Conservation (phyloP, 2,113 vertebrate genomes). For the Poecilia latipinna region DNA sequence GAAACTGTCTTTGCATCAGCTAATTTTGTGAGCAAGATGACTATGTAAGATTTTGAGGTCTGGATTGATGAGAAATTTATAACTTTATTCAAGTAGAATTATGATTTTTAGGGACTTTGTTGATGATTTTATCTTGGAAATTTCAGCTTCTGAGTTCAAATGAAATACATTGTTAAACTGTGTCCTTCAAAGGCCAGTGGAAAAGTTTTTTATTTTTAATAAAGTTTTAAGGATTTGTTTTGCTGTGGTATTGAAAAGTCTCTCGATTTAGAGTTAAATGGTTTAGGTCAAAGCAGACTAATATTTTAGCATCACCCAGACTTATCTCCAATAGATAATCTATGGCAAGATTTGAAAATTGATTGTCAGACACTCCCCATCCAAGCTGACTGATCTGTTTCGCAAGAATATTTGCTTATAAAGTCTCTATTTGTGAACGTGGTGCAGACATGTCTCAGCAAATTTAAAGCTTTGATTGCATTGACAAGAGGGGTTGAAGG, state of each 20-base stretch:
- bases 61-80: background rate
- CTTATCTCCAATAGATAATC: background rate
- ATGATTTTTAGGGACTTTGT: background rate
- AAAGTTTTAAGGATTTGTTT: too few relatives aligned
- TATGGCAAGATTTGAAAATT: background rate
- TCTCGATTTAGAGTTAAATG: background rate
- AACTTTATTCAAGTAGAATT: background rate
- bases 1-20: too few relatives aligned
- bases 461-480: background rate
- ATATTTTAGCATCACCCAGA: background rate
- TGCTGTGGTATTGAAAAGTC: too few relatives aligned
- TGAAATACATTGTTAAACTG: background rate
- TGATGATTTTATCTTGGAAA: background rate
- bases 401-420: background rate
- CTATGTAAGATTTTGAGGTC: background rate
- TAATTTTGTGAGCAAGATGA: background rate
- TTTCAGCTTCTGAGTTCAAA: background rate
- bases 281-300: background rate
- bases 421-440: background rate
- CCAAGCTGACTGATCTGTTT: background rate
- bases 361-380: background rate
- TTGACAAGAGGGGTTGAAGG: background rate
- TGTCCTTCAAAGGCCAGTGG: background rate
- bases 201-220: too few relatives aligned
- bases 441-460: background rate